Evolutionary conservation across 53 echinoderm and acorn worm genomes (phyloP).

Genomic region (Stichopus horrens): DNA sequence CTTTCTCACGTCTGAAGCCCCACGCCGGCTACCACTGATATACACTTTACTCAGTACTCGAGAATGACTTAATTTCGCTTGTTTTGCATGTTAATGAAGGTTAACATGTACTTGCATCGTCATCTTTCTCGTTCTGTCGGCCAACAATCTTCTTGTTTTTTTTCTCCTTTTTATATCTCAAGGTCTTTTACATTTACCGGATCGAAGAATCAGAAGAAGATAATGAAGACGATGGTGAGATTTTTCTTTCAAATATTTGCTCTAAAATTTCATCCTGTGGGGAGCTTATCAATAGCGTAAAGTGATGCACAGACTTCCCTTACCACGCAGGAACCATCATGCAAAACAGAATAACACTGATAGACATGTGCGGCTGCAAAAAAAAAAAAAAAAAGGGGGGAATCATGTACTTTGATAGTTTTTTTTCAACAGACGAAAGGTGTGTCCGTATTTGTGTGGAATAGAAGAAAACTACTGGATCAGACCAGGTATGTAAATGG

Average conservation of each 20-base stretch:
- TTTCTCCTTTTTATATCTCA: background rate
- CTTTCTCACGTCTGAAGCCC: conserved; percentile 9
- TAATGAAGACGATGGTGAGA: background rate
- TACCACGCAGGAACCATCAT: background rate
- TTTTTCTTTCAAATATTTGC: background rate
- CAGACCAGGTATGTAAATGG: background rate
- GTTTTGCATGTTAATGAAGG: conserved; percentile 26
- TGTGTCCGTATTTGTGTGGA: background rate
- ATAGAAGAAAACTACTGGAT: background rate
- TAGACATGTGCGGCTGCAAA: background rate
- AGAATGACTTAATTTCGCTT: background rate
- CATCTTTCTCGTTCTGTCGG: background rate
- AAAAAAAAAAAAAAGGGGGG: background rate
- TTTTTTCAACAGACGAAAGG: background rate
- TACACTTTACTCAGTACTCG: conserved; percentile 12
- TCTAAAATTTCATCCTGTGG: background rate
- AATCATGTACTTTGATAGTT: too few relatives aligned
- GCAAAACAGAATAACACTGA: background rate
- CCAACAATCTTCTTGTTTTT: background rate
- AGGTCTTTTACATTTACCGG: conserved; percentile 6
- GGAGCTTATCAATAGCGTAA: background rate
- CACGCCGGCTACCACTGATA: background rate
- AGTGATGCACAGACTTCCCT: background rate
- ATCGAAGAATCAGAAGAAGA: background rate
- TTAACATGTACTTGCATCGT: background rate